Base-by-base conservation (phyloP, 2,797 vertebrate species). In the Salarias fasciatus region DNA sequence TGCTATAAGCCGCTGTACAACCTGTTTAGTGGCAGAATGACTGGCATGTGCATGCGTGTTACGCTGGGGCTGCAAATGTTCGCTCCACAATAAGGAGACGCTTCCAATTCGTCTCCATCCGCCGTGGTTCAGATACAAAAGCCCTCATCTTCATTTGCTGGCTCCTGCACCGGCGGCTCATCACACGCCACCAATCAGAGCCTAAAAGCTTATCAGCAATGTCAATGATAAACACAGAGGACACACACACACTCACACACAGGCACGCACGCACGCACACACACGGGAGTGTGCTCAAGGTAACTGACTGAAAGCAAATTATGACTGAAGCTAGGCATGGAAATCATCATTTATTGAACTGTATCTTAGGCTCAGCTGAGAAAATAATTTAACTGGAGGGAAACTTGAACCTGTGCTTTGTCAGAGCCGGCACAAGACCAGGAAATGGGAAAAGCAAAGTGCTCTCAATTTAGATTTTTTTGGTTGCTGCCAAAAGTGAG, bases 41-140 rank as follows among this genome's bases (percentile, higher is more conserved):
- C 2, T 2, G 18, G 24, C 2, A 24, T n/a, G 18, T 2, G 2
- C 55, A 15, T 18, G 35, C 3, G 59, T 42, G 45, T 0, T n/a
- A n/a, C n/a, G n/a, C n/a, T n/a, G 5, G 35, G 18, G 18, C 38
- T 52, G 56, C 40, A 36, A 73, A 43, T 50, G 56, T 52, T 57
- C 45, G 67, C 42, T n/a, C 71, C 75, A 82, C 69, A 76, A 74
- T 51, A 62, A n/a, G 56, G 33, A 72, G 63, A 84, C 57, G 30
- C 46, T 71, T 72, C 69, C 63, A 72, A 86, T 91, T 87, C 79
- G 77, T 89, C 83, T 89, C 79, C 69, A 87, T 88, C 82, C 78
- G 74, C 51, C 11, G 42, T 64, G 63, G 77, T 73, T 11, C 28
- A 77, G 53, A 77, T 41, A 77, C 68, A 77, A 45, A 40, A 43